A percentile compares a stretch with the other conserved stretches of the same genome.
Conservation (phyloP, 2,888 invertebrate species). For the Anthophora plumipes region DNA sequence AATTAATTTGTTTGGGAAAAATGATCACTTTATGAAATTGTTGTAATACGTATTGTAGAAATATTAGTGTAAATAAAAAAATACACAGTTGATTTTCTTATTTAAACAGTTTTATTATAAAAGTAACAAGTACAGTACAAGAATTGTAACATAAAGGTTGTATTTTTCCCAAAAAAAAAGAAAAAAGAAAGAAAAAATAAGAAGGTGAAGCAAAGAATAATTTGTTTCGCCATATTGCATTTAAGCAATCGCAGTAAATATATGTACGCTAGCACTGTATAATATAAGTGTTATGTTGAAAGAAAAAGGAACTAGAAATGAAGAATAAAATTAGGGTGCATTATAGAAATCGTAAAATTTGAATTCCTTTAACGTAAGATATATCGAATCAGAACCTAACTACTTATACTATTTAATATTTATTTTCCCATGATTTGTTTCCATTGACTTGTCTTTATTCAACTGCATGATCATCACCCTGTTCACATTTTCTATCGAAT, state of each 20-base stretch:
- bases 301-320: not conserved
- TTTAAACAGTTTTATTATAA: conserved; percentile 58
- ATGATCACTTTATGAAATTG: conserved; percentile 68
- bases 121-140: conserved; percentile 31
- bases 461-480: too few species aligned
- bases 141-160: conserved; percentile 61
- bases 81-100: conserved; percentile 49
- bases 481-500: not conserved
- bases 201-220: not conserved
- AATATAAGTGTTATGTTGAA: not conserved
- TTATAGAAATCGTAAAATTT: not conserved
- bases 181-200: too few species aligned
- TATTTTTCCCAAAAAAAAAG: conserved; percentile 72
- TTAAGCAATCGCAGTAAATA: not conserved
- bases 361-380: not conserved
- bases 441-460: conserved; percentile 13
- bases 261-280: conserved; percentile 19
- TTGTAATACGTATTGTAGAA: not conserved
- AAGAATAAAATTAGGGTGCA: not conserved
- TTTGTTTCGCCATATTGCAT: not conserved
- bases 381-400: not conserved
- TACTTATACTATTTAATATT: not conserved
- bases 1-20: conserved; percentile 69
- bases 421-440: not conserved
- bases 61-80: conserved; percentile 46